Evolutionary conservation across 2,113 vertebrate species (phyloP).

Genomic region (Chiloscyllium plagiosum): DNA sequence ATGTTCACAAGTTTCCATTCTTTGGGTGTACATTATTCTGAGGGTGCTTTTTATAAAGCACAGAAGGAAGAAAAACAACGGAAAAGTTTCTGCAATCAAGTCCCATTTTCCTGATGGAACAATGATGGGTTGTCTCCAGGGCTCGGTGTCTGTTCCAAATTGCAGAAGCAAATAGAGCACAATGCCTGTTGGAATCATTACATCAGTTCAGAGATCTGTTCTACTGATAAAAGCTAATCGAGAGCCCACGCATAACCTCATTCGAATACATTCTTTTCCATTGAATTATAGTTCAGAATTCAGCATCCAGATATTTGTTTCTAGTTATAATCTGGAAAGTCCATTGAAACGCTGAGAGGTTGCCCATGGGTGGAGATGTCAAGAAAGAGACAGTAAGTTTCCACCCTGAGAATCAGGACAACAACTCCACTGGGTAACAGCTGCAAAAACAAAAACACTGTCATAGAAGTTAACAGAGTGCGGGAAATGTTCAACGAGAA

Average conservation of each 20-base stretch:
- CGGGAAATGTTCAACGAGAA: not conserved
- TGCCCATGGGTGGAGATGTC: not conserved
- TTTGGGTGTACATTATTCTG: not conserved
- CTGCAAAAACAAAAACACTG: not conserved
- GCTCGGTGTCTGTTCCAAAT: not conserved
- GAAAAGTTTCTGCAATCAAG: not conserved
- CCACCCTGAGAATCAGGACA: not conserved
- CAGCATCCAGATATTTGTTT: not conserved
- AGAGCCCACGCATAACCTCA: not conserved
- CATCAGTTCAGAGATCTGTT: not conserved
- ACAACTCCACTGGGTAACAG: slow-evolving; percentile 3
- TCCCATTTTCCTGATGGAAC: not conserved
- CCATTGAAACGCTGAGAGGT: not conserved
- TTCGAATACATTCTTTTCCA: no score
- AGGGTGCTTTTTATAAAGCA: not conserved
- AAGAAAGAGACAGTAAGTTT: not conserved
- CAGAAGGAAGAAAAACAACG: not conserved
- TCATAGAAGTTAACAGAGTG: not conserved
- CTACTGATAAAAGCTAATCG: not conserved
- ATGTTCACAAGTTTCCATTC: not conserved
- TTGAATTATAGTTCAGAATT: not conserved
- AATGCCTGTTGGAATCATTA: not conserved
- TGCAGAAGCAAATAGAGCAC: not conserved
- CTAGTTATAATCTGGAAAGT: not conserved
- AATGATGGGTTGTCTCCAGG: not conserved